phyloP scores from a whole-genome alignment of 2,888 invertebrate species.

The Rhimphoctona megacephalus region DNA sequence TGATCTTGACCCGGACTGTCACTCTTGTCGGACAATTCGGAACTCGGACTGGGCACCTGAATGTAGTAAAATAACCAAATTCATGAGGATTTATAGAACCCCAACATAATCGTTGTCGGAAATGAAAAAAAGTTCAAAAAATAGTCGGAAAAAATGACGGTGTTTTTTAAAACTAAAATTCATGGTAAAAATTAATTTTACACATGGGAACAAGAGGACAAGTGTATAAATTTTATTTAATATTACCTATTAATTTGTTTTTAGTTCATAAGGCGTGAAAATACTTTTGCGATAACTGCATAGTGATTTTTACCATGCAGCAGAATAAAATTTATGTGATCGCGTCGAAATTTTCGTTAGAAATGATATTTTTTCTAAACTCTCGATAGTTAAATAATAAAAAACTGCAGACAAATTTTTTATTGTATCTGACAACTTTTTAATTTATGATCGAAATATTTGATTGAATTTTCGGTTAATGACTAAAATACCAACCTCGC shows the following conservation, averaged over 20 bases:
- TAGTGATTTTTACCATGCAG: too few species aligned
- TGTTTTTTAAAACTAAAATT: background rate
- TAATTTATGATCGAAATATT: background rate
- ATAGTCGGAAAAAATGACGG: background rate
- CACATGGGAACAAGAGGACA: too few species aligned
- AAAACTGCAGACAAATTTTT: background rate
- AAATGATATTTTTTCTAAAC: too few species aligned
- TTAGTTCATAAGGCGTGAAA: too few species aligned
- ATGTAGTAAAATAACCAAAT: background rate
- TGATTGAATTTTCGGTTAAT: background rate
- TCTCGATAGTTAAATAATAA: too few species aligned
- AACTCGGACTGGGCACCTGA: conserved; percentile 82
- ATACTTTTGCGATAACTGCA: too few species aligned
- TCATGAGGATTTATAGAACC: background rate
- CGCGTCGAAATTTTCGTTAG: too few species aligned
- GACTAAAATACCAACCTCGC: conserved; percentile 77
- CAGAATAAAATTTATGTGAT: too few species aligned
- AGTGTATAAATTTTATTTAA: too few species aligned
- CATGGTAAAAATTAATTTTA: too few species aligned
- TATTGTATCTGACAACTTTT: background rate
- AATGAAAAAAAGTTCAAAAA: background rate
- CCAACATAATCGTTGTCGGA: too few species aligned
- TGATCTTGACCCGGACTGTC: conserved; percentile 74
- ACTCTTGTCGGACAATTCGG: conserved; percentile 83
- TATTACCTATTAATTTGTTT: too few species aligned